Evolutionary conservation across 1,140 invertebrate species (phyloP).

Genomic region (Samia ricini): DNA sequence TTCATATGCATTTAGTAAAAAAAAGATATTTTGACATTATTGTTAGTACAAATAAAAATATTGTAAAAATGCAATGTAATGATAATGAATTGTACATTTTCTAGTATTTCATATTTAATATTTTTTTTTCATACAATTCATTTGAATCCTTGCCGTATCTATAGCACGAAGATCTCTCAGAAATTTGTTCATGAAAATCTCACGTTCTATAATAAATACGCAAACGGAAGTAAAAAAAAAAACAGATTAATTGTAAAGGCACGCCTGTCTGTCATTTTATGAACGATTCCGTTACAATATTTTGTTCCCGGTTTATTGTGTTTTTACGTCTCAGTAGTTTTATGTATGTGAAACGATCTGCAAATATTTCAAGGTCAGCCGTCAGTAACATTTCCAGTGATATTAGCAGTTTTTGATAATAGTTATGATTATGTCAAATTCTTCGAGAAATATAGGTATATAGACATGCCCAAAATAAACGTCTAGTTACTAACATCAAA

Average conservation of each 20-base stretch:
- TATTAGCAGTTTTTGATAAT: background rate
- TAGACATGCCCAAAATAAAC: no score
- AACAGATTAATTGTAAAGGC: constrained; percentile 8
- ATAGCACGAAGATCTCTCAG: no score
- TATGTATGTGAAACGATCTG: constrained; percentile 7
- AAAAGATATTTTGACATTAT: no score
- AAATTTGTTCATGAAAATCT: background rate
- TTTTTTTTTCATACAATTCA: no score
- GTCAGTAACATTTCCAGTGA: background rate
- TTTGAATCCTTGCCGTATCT: no score
- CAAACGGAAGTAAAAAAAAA: constrained; percentile 11
- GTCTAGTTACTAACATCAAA: no score
- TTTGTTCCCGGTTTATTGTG: constrained; percentile 10
- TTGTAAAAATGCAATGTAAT: no score
- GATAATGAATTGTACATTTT: no score
- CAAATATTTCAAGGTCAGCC: constrained; percentile 4
- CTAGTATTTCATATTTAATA: no score
- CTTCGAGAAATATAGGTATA: background rate
- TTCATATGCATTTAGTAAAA: no score
- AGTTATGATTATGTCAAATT: background rate
- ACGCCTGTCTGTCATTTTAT: constrained; percentile 9
- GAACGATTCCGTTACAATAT: constrained; percentile 11
- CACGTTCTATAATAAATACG: background rate
- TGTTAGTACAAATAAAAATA: no score
- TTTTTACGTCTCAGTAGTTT: constrained; percentile 13